Evolutionary conservation across 2,113 vertebrate species (phyloP), one percentile per base, ranked within the genome.

Genomic region (Oryzias curvinotus): DNA sequence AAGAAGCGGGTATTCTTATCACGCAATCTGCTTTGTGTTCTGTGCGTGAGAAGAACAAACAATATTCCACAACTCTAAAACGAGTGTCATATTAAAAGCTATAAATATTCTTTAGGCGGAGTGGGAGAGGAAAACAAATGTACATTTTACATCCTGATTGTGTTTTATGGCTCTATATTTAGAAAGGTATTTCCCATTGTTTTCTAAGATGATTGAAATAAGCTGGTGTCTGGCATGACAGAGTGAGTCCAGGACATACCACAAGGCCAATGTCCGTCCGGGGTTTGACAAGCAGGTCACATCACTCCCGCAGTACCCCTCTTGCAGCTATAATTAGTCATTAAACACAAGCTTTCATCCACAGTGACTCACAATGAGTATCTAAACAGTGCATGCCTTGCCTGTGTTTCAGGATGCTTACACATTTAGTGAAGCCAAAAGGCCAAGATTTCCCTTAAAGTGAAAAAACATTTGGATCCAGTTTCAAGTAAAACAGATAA

Each of bases 151-250:
- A 90, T 92, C 91, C 91, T 91, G 90, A 87, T 84, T 84, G 66
- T 85, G 85, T 70, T 89, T 91, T 81, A 90, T 77, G 72, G 77
- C 28, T 60, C 65, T 92, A 92, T 91, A 87, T 88, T 90, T 91
- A 85, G 90, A 92, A 86, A 82, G 87, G 87, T 73, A 92, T 92
- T 92, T 93, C 88, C 90, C 88, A 85, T 89, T 80, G 80, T 87
- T 84, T 80, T 56, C 72, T 65, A 68, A 88, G 77, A 91, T 89
- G 83, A 91, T 89, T 83, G 73, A 88, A 84, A 51, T 52, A 25
- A 79, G 66, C 55, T 75, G 81, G 74, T 80, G 62, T 85, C 73
- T 48, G 79, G 79, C 85, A 85, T 57, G 62, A 77, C 75, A 47
- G 62, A 75, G 80, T 49, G 62, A 73, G 85, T 59, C 57, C 82